Base-by-base conservation (phyloP, 2,113 vertebrate species). In the Equus przewalskii region DNA sequence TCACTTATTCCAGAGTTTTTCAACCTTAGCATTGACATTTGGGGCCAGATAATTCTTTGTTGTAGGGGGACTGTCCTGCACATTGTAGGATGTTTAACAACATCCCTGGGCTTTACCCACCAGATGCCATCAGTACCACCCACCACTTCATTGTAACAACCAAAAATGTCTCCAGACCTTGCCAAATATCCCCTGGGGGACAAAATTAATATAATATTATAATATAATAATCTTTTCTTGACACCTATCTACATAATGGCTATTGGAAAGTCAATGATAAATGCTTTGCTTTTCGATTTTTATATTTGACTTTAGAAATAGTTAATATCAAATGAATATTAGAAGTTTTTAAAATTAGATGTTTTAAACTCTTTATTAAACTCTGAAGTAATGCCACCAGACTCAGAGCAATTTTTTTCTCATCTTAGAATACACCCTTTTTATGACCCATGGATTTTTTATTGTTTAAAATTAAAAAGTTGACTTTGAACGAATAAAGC, bases 151-250 rank as follows among this genome's bases (percentile, higher is more conserved):
- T 4, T 24, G 65, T 49, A 24, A 26, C 24, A 85, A 93, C 11
- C 41, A 89, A 80, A 92, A 89, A 89, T 93, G 33, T 56, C 51
- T 94, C 92, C 33, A 90, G 60, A 86, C 16, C n/a, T 85, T 54
- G 33, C 13, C 65, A 97, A 30, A 75, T 60, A 46, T 67, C 67
- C 49, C 26, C 26, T 41, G 13, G 58, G 54, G 65, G 1, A 89
- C 15, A 78, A 62, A 85, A 33, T 84, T 69, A 80, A 86, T 80
- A 75, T 58, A 58, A 41, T 46, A 78, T 51, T 51, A 44, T n/a
- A 89, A 54, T 65, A 56, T 41, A 69, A 88, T 54, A 69, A 51
- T 82, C n/a, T 81, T 75, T 96, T 46, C 33, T 81, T 81, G 19
- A 60, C 6, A 83, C 13, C 9, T 62, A 6, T 60, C 33, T 86